Evolutionary conservation across 2,113 vertebrate genomes (phyloP).

Genomic region (Dasyurus viverrinus): DNA sequence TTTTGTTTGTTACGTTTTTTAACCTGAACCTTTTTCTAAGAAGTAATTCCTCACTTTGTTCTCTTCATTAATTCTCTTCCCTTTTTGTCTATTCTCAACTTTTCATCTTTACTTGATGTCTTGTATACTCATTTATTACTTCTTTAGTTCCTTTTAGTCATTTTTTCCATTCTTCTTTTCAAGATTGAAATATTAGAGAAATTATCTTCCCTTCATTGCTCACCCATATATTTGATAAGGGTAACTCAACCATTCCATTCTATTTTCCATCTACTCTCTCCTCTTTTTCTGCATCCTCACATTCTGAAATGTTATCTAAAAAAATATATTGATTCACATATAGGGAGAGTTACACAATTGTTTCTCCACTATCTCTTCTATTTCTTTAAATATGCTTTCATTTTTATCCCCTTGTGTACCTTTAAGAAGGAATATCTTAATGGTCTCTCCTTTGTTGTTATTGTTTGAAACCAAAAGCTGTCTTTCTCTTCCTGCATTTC

Average conservation of each 20-base stretch:
- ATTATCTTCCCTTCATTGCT: neutral
- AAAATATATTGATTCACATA: neutral
- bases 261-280: neutral
- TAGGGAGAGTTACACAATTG: neutral
- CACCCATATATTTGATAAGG: neutral
- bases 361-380: neutral
- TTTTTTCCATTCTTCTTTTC: neutral
- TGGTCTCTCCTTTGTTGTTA: neutral
- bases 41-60: neutral
- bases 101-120: neutral
- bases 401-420: neutral
- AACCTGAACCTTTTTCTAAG: neutral
- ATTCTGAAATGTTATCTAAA: neutral
- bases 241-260: neutral
- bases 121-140: neutral
- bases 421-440: neutral
- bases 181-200: neutral
- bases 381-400: neutral
- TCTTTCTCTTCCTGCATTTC: neutral
- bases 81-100: neutral
- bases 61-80: neutral
- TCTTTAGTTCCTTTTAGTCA: neutral
- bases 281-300: neutral
- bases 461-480: neutral
- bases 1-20: neutral